Percentiles rank a stretch among this genome's conserved stretches.
Evolutionary conservation across 2,797 vertebrate species (phyloP).

Genomic region (Malurus splendens): DNA sequence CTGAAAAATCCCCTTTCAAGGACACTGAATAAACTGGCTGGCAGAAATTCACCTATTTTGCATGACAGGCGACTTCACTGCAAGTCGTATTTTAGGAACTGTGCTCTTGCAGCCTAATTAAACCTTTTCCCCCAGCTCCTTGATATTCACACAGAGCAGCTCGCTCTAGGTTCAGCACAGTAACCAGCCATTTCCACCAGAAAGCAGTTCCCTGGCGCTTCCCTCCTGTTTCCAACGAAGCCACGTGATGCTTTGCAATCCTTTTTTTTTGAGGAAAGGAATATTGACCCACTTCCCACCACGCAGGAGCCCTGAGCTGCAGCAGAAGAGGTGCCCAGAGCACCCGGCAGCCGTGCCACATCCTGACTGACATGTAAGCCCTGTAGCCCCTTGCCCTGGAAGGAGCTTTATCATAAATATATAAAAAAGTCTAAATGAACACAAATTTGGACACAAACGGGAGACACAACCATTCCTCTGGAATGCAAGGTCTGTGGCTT

Average conservation of each 20-base stretch:
- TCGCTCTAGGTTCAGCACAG: neutral
- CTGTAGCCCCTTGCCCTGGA: neutral
- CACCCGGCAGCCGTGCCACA: fast-evolving
- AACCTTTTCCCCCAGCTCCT: conserved; percentile 36
- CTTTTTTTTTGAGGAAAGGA: neutral
- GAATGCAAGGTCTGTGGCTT: neutral
- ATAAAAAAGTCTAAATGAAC: neutral
- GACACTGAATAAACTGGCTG: conserved; percentile 46
- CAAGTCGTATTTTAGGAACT: conserved; percentile 3
- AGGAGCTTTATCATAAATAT: neutral
- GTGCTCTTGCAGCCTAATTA: neutral
- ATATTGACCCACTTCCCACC: neutral
- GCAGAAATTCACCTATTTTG: conserved; percentile 60
- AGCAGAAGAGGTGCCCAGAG: neutral
- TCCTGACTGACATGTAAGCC: neutral
- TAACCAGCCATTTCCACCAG: neutral
- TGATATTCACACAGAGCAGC: neutral
- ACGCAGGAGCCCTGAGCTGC: neutral
- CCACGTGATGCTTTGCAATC: neutral
- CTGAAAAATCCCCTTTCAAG: conserved; percentile 65
- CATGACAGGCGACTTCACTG: conserved; percentile 29
- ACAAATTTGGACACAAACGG: fast-evolving
- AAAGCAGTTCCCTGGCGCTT: neutral
- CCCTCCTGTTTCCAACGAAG: neutral
- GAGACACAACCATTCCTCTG: neutral